A percentile compares a stretch with the other conserved stretches of the same genome.
These are phyloP conservation scores for Onthophagus sagittarius DNA, from an alignment of 2,888 invertebrate species.

Conservation along the genomic window DNA sequence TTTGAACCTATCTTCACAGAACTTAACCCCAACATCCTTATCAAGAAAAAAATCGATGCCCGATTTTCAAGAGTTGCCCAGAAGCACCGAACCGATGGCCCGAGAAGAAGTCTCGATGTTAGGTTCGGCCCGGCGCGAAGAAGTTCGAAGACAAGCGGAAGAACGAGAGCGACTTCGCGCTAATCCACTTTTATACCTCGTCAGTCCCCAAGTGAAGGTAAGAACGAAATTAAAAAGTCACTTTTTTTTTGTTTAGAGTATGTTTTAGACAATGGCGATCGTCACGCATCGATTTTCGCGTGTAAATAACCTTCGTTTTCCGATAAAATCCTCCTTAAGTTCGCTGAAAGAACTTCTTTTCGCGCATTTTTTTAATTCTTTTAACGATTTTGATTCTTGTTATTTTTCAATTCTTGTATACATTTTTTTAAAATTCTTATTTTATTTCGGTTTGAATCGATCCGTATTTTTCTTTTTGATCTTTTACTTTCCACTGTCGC, in stretches of 20 bases:
- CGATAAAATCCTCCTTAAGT: constrained; percentile 4
- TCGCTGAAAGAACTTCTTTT: constrained; percentile 1
- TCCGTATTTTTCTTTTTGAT: constrained; percentile 10
- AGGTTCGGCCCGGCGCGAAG: constrained; percentile 91
- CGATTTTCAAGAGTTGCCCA: constrained; percentile 83
- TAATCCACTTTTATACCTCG: constrained; percentile 91
- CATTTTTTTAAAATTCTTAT: neutral
- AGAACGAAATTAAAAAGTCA: constrained; percentile 35
- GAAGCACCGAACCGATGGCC: constrained; percentile 79
- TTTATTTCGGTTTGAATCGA: neutral
- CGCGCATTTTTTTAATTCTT: neutral
- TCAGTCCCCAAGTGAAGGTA: constrained; percentile 97
- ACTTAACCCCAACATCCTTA: constrained; percentile 72
- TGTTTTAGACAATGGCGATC: neutral
- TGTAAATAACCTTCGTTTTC: constrained; percentile 13
- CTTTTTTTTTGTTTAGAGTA: neutral
- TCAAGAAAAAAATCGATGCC: constrained; percentile 96
- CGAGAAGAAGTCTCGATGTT: constrained; percentile 93
- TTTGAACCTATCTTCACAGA: constrained; percentile 52
- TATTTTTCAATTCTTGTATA: neutral
- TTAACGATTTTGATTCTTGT: neutral
- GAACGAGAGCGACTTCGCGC: constrained; percentile 88
- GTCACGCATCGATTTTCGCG: constrained; percentile 4
- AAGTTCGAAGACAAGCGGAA: constrained; percentile 85
- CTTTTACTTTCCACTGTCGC: constrained; percentile 13